Conservation (phyloP, 1,140 invertebrate genomes). For the Drosophila prosaltans region DNA sequence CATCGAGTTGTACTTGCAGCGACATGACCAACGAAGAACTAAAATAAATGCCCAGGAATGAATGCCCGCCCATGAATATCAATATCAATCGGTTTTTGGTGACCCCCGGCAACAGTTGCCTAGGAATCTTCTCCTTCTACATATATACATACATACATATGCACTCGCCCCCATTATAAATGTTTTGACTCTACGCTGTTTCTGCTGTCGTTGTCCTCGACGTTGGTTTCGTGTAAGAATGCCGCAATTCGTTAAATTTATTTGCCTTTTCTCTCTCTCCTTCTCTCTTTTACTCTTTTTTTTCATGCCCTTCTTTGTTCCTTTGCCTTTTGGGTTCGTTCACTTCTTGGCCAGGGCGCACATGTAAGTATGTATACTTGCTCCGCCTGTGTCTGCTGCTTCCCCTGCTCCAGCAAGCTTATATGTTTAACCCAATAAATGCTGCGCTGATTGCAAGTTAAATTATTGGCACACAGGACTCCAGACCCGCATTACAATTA, state of each 20-base stretch:
- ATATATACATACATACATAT: not conserved
- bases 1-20: conserved; percentile 34
- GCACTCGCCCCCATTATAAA: conserved; percentile 25
- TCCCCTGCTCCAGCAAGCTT: conserved; percentile 36
- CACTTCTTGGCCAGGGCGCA: conserved; percentile 54
- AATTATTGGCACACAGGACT: conserved; percentile 70
- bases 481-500: conserved; percentile 77
- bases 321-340: conserved; percentile 64
- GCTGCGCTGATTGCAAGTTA: conserved; percentile 77
- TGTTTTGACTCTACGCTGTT: conserved; percentile 40
- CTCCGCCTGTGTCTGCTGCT: not conserved
- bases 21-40: conserved; percentile 38
- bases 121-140: conserved; percentile 19
- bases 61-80: conserved; percentile 9
- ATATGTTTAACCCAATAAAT: conserved; percentile 77
- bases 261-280: conserved; percentile 47
- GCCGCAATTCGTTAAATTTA: conserved; percentile 66
- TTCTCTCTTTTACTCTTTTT: conserved; percentile 27
- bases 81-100: conserved; percentile 26
- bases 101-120: conserved; percentile 60
- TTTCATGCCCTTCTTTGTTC: conserved; percentile 9
- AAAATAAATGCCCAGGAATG: conserved; percentile 4
- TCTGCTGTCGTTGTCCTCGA: conserved; percentile 57
- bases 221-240: conserved; percentile 67
- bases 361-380: conserved; percentile 49